Percentiles rank a stretch among this genome's conserved stretches.
Conservation (phyloP, 2,113 vertebrate genomes). For the Chaenocephalus aceratus region DNA sequence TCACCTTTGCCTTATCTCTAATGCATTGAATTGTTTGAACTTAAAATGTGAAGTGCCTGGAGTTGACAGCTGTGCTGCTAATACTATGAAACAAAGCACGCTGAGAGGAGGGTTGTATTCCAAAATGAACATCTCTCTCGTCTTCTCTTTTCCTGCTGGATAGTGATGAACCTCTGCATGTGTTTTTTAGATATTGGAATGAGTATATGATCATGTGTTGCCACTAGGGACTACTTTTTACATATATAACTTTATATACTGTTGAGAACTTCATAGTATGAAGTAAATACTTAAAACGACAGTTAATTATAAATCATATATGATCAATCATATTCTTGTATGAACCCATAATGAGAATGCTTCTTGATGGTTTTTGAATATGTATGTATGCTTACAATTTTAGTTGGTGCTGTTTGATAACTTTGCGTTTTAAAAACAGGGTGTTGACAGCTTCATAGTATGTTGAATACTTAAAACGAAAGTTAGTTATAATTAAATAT, state of each 20-base stretch:
- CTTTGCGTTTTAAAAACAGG: too few relatives aligned
- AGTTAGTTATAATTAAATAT: too few relatives aligned
- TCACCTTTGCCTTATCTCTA: conserved; percentile 15
- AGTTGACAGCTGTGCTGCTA: conserved; percentile 6
- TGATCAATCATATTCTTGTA: too few relatives aligned
- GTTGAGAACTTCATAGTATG: too few relatives aligned
- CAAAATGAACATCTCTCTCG: conserved; percentile 19
- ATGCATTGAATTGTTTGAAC: conserved; percentile 18
- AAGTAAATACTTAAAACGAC: too few relatives aligned
- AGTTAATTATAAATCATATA: too few relatives aligned
- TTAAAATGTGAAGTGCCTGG: conserved; percentile 32
- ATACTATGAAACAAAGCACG: background rate
- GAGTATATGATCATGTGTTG: conserved; percentile 45
- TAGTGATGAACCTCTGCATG: conserved; percentile 1
- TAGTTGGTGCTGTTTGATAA: too few relatives aligned
- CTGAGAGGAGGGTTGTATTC: conserved; percentile 31
- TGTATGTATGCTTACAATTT: too few relatives aligned
- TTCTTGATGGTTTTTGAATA: too few relatives aligned
- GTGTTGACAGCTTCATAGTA: too few relatives aligned
- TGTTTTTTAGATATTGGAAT: conserved; percentile 32
- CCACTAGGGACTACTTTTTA: conserved; percentile 44
- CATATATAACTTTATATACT: conserved; percentile 46
- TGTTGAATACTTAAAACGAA: too few relatives aligned
- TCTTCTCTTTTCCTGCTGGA: conserved; percentile 35
- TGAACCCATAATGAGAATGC: too few relatives aligned